phyloP scores from a whole-genome alignment of 1,140 invertebrate genomes.

The Sminthurides bifidus region DNA sequence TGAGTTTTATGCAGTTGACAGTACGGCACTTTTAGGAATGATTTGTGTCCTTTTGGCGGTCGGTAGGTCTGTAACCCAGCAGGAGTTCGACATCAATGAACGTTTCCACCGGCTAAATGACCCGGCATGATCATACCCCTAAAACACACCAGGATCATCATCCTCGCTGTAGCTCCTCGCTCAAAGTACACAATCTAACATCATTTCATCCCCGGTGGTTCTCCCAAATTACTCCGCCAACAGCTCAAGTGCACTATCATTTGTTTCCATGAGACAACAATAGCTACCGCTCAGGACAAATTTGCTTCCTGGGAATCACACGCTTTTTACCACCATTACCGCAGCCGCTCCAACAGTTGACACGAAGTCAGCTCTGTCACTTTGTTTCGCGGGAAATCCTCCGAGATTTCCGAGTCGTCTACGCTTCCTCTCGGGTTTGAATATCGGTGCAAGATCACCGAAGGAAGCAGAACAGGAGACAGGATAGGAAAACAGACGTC shows the following conservation, averaged over 20 bases:
- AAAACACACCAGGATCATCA: not conserved
- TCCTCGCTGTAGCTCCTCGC: not conserved
- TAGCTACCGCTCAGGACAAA: not conserved
- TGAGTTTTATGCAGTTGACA: conserved; percentile 29
- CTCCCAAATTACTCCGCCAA: too few species aligned
- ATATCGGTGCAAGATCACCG: too few species aligned
- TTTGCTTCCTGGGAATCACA: not conserved
- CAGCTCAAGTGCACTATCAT: not conserved
- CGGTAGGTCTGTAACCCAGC: conserved; percentile 32
- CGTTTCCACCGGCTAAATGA: conserved; percentile 9
- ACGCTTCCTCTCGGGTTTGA: too few species aligned
- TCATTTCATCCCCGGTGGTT: too few species aligned
- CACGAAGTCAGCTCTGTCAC: too few species aligned
- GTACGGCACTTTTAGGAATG: conserved; percentile 29
- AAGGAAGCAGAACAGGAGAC: too few species aligned
- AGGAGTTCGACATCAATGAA: conserved; percentile 32
- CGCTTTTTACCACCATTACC: too few species aligned
- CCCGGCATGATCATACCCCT: not conserved
- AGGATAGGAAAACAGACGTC: too few species aligned
- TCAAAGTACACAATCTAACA: not conserved
- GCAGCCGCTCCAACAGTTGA: too few species aligned
- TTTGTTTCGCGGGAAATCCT: too few species aligned
- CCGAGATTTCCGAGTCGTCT: too few species aligned
- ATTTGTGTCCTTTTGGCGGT: conserved; percentile 32
- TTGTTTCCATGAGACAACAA: not conserved